A percentile compares a stretch with the other conserved stretches of the same genome.
Conservation (phyloP, 2,888 invertebrate genomes). For the Pyrrhia umbra region DNA sequence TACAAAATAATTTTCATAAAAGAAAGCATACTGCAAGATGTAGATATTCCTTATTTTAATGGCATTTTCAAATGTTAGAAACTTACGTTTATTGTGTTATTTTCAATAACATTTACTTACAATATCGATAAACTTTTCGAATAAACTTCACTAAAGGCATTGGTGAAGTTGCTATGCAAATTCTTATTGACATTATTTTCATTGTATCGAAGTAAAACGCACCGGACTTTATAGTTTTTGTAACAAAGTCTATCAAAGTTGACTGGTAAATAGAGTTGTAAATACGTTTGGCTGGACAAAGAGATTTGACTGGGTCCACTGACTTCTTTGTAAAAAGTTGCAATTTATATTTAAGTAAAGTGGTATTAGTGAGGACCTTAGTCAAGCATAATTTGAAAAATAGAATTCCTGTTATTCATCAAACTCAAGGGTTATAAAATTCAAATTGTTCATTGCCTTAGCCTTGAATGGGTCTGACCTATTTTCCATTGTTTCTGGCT, state of each 20-base stretch:
- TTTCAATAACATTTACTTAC: not conserved
- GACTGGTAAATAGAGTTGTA: constrained; percentile 20
- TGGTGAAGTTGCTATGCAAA: constrained; percentile 3
- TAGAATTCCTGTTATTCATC: constrained; percentile 19
- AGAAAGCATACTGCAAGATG: not conserved
- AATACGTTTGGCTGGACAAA: constrained; percentile 20
- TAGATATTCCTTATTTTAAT: not conserved
- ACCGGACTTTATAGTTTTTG: not conserved
- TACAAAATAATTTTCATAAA: too few species aligned
- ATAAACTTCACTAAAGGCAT: not conserved
- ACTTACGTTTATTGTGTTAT: not conserved
- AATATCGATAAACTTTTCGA: not conserved
- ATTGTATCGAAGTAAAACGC: constrained; percentile 18
- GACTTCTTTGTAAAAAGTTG: constrained; percentile 31
- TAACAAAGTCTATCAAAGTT: not conserved
- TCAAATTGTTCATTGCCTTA: constrained; percentile 12
- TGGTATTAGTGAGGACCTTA: constrained; percentile 12
- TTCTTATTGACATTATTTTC: not conserved
- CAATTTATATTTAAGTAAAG: constrained; percentile 32
- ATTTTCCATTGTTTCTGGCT: constrained; percentile 22
- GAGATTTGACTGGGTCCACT: constrained; percentile 27
- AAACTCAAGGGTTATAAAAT: constrained; percentile 15
- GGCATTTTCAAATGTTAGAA: not conserved
- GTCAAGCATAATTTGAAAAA: constrained; percentile 26
- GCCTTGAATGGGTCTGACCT: constrained; percentile 26